Evolutionary conservation across 2,113 vertebrate species (phyloP).

Genomic region (Xenopus laevis): DNA sequence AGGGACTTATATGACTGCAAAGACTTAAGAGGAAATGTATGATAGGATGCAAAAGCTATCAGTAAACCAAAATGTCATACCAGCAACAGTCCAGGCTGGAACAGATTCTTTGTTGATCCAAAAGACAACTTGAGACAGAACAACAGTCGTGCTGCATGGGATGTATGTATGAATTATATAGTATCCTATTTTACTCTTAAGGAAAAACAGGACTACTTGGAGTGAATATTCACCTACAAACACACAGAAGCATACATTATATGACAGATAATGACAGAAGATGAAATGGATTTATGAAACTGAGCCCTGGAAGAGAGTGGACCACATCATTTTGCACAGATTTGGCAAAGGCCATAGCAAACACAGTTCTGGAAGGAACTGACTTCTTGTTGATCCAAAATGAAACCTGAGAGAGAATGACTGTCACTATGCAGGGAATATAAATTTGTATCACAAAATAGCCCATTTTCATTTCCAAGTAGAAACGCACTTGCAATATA

Average conservation of each 20-base stretch:
- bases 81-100: constrained; percentile 94
- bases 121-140: constrained; percentile 98
- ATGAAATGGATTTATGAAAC: constrained; percentile 10
- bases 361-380: constrained; percentile 93
- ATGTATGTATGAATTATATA: constrained; percentile 99
- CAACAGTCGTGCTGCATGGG: constrained; percentile 98
- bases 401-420: constrained; percentile 98
- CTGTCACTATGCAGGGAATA: constrained; percentile 99
- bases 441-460: constrained; percentile 99
- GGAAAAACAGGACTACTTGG: constrained; percentile 95
- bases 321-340: not conserved
- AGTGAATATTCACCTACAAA: constrained; percentile 93
- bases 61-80: constrained; percentile 58
- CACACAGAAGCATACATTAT: constrained; percentile 4
- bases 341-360: constrained; percentile 68
- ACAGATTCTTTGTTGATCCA: constrained; percentile 99
- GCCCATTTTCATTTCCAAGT: constrained; percentile 96
- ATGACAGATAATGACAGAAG: not conserved
- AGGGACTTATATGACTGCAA: too few species aligned
- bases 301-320: not conserved
- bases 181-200: constrained; percentile 97
- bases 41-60: not conserved
- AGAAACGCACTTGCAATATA: constrained; percentile 94
- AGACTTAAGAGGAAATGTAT: not conserved
- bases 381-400: constrained; percentile 99